phyloP scores from a whole-genome alignment of 1,140 invertebrate species.

The Drosophila pruinosa region DNA sequence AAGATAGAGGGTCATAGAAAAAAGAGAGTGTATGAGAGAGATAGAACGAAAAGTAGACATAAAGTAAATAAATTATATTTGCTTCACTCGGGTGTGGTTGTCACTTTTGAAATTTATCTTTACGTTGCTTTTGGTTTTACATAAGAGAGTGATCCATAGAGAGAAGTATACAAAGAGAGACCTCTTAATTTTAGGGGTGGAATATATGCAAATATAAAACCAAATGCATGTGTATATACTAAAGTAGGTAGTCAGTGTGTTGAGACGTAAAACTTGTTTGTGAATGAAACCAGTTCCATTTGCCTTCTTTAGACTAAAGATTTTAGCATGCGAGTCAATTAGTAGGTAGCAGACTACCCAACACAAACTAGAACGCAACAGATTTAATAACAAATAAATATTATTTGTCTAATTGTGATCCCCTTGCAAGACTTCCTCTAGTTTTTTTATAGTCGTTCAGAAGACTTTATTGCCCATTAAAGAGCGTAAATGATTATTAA shows the following conservation, averaged over 20 bases:
- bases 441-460: no score
- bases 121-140: not conserved
- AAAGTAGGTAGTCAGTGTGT: no score
- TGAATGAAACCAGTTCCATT: constrained; percentile 18
- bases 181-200: not conserved
- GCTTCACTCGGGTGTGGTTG: constrained; percentile 9
- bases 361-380: no score
- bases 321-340: not conserved
- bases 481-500: no score
- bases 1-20: not conserved
- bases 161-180: not conserved
- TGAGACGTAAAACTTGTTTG: constrained; percentile 10
- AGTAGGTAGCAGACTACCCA: not conserved
- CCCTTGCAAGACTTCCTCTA: no score
- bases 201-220: not conserved
- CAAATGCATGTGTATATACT: not conserved
- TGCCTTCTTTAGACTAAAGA: not conserved
- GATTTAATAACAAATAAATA: no score
- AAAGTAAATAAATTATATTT: not conserved
- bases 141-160: constrained; percentile 17
- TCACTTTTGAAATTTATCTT: not conserved
- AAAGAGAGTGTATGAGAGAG: not conserved
- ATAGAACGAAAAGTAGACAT: not conserved
- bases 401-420: no score
- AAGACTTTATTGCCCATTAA: no score